Evolutionary conservation across 2,113 vertebrate genomes (phyloP).

Genomic region (Cyphomyrus plagiostoma): DNA sequence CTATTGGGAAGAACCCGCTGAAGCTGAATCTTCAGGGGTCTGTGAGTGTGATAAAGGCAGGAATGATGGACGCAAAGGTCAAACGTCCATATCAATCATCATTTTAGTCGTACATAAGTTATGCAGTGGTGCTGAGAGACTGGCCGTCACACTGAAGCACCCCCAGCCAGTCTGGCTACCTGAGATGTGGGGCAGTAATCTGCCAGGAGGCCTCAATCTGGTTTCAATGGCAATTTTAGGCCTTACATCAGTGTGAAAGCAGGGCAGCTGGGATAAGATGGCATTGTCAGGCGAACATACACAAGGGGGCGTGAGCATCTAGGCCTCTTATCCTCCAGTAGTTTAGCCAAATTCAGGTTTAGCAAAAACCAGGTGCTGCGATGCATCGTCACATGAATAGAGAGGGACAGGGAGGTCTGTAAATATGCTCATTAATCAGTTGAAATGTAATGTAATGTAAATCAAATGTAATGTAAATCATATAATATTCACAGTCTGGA

Average conservation of each 20-base stretch:
- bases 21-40: not conserved
- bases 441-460: not conserved
- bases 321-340: not conserved
- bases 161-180: not conserved
- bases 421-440: not conserved
- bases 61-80: not conserved
- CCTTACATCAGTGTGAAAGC: not conserved
- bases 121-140: not conserved
- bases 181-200: not conserved
- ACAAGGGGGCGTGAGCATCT: not conserved
- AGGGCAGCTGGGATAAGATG: not conserved
- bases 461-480: not conserved
- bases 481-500: not conserved
- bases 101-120: not conserved
- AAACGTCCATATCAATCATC: not conserved
- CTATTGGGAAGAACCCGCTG: not conserved
- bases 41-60: not conserved
- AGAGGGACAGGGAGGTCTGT: not conserved
- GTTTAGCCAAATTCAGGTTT: not conserved
- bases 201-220: not conserved
- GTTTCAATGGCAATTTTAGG: not conserved
- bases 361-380: not conserved
- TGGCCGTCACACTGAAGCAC: not conserved
- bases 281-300: not conserved
- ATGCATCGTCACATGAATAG: not conserved